These are phyloP conservation scores for Entomyzon cyanotis DNA, from an alignment of 2,113 vertebrate genomes.

Conservation along the genomic window DNA sequence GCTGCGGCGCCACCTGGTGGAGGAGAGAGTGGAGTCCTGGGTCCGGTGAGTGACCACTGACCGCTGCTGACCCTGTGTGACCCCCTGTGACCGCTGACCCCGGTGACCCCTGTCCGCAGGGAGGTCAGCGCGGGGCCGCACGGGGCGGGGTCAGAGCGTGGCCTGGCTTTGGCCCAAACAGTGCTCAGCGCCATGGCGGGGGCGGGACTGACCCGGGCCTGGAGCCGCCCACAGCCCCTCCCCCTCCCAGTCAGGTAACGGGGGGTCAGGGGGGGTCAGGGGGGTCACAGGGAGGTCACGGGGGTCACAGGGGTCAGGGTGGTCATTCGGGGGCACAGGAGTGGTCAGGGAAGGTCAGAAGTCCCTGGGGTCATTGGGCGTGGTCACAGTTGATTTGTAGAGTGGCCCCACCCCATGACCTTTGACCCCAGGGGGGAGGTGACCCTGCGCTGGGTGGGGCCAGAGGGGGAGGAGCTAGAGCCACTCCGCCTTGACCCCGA, in stretches of 20 bases:
- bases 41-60: not conserved
- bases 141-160: not conserved
- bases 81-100: not conserved
- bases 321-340: no score
- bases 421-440: not conserved
- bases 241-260: not conserved
- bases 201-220: not conserved
- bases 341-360: not conserved
- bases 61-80: not conserved
- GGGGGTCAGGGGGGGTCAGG: not conserved
- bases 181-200: not conserved
- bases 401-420: not conserved
- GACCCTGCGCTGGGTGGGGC: not conserved
- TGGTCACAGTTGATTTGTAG: no score
- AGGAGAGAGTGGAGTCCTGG: not conserved
- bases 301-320: no score
- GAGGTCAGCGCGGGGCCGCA: not conserved
- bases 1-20: not conserved
- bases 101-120: not conserved
- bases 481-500: not conserved
- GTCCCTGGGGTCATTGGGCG: not conserved
- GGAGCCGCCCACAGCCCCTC: not conserved
- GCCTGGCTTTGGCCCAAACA: not conserved
- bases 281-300: no score
- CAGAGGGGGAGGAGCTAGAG: not conserved